Evolutionary conservation across 2,888 invertebrate species (phyloP).

Genomic region (Argynnis bischoffii): DNA sequence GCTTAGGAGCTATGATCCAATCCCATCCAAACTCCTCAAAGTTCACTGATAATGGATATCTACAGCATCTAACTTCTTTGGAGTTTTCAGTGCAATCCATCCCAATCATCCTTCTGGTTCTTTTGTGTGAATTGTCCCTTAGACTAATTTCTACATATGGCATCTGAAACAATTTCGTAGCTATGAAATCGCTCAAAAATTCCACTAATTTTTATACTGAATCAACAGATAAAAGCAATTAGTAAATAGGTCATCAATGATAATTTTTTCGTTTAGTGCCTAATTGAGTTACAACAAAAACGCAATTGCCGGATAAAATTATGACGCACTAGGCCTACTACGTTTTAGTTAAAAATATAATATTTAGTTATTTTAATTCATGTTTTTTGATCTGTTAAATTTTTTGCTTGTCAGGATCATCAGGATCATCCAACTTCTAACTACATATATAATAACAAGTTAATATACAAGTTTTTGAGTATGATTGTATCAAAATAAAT

Average conservation of each 20-base stretch:
- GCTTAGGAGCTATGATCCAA: constrained; percentile 97
- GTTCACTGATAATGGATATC: constrained; percentile 95
- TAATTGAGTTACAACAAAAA: background rate
- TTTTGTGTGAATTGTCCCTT: constrained; percentile 79
- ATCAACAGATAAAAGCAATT: background rate
- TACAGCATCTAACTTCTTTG: constrained; percentile 93
- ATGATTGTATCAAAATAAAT: too few relatives aligned
- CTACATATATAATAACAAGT: too few relatives aligned
- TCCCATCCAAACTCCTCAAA: constrained; percentile 98
- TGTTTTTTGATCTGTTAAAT: too few relatives aligned
- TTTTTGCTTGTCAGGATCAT: too few relatives aligned
- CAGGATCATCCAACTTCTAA: too few relatives aligned
- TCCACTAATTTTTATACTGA: background rate
- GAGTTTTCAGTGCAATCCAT: constrained; percentile 92
- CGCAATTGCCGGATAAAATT: background rate
- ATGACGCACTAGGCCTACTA: background rate
- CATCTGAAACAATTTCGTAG: constrained; percentile 61
- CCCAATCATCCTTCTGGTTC: constrained; percentile 89
- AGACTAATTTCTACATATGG: constrained; percentile 80
- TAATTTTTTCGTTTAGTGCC: constrained; percentile 7
- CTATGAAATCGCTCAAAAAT: constrained; percentile 1
- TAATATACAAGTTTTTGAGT: too few relatives aligned
- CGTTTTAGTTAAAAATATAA: background rate
- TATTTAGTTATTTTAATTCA: too few relatives aligned
- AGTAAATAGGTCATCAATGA: constrained; percentile 17